Evolutionary conservation across 2,797 vertebrate genomes (phyloP).

Genomic region (Limosa lapponica): DNA sequence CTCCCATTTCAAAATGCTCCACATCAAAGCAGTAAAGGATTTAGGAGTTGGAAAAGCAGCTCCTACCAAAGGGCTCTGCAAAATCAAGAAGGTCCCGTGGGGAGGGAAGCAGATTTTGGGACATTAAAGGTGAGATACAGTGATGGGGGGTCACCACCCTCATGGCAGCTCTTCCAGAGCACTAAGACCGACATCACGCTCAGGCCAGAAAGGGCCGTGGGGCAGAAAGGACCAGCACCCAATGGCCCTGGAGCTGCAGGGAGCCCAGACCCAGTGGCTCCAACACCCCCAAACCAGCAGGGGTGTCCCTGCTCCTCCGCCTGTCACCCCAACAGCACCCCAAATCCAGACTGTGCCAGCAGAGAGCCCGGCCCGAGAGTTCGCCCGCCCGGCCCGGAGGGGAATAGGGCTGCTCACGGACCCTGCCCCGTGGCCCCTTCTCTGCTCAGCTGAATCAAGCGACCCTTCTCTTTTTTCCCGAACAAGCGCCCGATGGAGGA

Average conservation of each 20-base stretch:
- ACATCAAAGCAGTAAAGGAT: neutral
- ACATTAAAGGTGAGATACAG: neutral
- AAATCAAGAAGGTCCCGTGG: neutral
- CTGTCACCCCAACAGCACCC: neutral
- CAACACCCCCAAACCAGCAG: neutral
- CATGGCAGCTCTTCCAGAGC: neutral
- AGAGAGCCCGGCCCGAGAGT: neutral
- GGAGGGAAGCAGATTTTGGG: neutral
- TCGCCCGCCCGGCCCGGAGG: neutral
- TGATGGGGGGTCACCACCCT: neutral
- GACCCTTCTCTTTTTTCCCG: constrained; percentile 95
- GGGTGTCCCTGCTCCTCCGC: neutral
- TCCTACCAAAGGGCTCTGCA: neutral
- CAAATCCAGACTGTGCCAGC: neutral
- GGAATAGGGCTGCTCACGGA: constrained; percentile 57
- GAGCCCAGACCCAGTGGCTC: neutral
- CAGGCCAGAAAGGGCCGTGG: neutral
- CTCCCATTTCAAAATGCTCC: neutral
- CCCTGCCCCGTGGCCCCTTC: constrained; percentile 83
- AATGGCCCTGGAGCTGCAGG: neutral
- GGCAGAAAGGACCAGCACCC: neutral
- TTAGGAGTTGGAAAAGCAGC: neutral
- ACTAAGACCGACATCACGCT: neutral
- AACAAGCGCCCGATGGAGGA: constrained; percentile 95
- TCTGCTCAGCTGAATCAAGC: constrained; percentile 86